Evolutionary conservation across 2,113 vertebrate species (phyloP).

Genomic region (Zosterops pallidus): DNA sequence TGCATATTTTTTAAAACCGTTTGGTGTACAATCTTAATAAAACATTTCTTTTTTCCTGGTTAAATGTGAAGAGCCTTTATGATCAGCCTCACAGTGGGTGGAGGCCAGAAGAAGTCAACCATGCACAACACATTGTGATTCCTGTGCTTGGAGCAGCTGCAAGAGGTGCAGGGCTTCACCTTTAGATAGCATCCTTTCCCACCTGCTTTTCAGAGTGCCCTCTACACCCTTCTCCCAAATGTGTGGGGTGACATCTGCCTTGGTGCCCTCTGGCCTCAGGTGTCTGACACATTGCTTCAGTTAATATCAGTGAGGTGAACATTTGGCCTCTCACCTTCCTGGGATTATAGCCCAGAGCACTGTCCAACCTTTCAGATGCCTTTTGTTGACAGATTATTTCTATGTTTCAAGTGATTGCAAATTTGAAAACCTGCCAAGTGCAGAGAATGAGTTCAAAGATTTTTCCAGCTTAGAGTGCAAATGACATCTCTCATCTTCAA

Average conservation of each 20-base stretch:
- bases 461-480: background rate
- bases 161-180: background rate
- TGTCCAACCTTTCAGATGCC: background rate
- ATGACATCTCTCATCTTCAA: background rate
- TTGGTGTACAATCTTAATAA: background rate
- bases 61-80: background rate
- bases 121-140: background rate
- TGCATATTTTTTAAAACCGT: background rate
- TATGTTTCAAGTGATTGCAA: background rate
- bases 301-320: background rate
- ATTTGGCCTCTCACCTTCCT: background rate
- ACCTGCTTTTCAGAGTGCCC: background rate
- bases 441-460: background rate
- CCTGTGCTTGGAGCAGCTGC: background rate
- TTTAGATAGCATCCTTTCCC: background rate
- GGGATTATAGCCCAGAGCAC: background rate
- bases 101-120: background rate
- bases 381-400: background rate
- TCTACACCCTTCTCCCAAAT: fast-evolving
- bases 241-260: fast-evolving
- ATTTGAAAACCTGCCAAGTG: background rate
- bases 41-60: background rate
- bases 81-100: background rate
- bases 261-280: background rate
- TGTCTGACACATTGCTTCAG: background rate